phyloP scores from a whole-genome alignment of 92 coral and sea anemone species.

The Metridium senile region DNA sequence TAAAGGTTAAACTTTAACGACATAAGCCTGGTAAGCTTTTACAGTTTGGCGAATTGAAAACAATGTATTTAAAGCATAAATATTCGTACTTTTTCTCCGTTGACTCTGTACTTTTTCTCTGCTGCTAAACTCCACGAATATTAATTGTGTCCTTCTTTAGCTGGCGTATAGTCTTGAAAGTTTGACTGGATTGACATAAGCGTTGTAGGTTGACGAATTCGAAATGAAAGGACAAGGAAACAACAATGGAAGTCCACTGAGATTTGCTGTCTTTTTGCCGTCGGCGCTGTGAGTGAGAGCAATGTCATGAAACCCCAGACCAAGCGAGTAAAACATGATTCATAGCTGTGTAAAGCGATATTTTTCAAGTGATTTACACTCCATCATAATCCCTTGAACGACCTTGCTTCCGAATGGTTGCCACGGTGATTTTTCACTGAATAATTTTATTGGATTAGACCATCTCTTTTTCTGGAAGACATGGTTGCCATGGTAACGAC shows the following conservation, averaged over 20 bases:
- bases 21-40: no score
- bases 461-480: conserved; percentile 3
- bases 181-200: no score
- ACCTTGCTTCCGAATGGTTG: conserved; percentile 25
- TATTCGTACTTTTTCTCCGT: no score
- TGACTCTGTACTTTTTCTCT: no score
- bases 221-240: no score
- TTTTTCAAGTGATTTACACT: conserved; percentile 15
- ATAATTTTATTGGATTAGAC: conserved; percentile 9
- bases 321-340: conserved; percentile 9
- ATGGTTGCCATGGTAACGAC: conserved; percentile 20
- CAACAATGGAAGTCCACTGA: neutral
- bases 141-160: no score
- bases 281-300: neutral
- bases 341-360: conserved; percentile 4
- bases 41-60: no score
- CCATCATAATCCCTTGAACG: conserved; percentile 4
- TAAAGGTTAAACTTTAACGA: no score
- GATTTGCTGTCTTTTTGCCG: neutral
- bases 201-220: no score
- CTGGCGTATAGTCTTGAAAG: no score
- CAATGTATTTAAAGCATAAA: no score
- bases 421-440: conserved; percentile 16
- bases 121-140: no score
- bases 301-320: neutral